Conservation (phyloP, 2,888 invertebrate species). For the Brachypterus glaber region DNA sequence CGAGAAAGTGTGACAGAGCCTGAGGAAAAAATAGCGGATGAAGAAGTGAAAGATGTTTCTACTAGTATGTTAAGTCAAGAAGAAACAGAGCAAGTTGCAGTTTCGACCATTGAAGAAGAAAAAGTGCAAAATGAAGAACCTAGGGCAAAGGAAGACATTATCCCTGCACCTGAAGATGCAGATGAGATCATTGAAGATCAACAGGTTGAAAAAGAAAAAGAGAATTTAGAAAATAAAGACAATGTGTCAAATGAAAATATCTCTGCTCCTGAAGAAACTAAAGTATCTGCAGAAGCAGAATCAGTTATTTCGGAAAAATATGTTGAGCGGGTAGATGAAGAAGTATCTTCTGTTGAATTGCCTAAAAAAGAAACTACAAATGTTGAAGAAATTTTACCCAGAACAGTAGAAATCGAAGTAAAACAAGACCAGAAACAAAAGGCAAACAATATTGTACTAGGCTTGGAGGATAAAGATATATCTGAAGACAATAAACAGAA, state of each 20-base stretch:
- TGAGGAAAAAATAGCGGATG: not conserved
- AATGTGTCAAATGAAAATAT: conserved; percentile 13
- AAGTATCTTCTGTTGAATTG: conserved; percentile 4
- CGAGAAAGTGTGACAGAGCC: not conserved
- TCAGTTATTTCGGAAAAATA: not conserved
- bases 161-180: not conserved
- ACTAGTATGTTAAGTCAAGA: conserved; percentile 11
- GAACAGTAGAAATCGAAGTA: conserved; percentile 16
- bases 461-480: not conserved
- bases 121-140: conserved; percentile 10
- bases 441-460: no score
- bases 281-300: conserved; percentile 3
- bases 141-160: not conserved
- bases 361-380: conserved; percentile 7
- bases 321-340: not conserved
- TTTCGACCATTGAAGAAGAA: conserved; percentile 13
- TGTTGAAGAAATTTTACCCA: conserved; percentile 11
- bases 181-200: conserved; percentile 4
- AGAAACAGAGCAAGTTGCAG: conserved; percentile 12
- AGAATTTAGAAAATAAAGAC: conserved; percentile 16
- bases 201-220: conserved; percentile 12
- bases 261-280: conserved; percentile 1
- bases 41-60: not conserved
- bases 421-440: no score
- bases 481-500: conserved; percentile 8